Conservation (phyloP, 2,888 invertebrate species). For the Adelphocoris suturalis region DNA sequence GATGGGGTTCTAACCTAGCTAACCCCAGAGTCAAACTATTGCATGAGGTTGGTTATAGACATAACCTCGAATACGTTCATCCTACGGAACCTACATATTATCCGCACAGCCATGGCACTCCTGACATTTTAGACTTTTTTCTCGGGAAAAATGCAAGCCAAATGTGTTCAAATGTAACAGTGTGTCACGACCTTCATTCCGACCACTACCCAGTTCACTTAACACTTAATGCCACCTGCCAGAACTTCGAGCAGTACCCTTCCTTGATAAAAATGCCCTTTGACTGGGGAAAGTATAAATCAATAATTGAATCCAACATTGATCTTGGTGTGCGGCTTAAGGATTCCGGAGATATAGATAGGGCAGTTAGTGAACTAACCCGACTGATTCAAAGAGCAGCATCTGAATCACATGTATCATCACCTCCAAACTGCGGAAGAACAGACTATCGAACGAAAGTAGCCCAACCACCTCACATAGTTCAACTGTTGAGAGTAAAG, state of each 20-base stretch:
- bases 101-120: slow-evolving; percentile 5
- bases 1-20: slow-evolving; percentile 51
- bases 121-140: slow-evolving; percentile 56
- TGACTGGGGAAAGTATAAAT: slow-evolving; percentile 47
- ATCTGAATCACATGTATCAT: background rate
- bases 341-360: slow-evolving; percentile 42
- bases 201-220: slow-evolving; percentile 52
- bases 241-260: background rate
- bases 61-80: background rate
- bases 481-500: slow-evolving; percentile 8
- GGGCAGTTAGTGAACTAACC: slow-evolving; percentile 41
- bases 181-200: slow-evolving; percentile 38
- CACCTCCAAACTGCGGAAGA: background rate
- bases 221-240: background rate
- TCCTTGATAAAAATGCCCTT: slow-evolving; percentile 44
- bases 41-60: slow-evolving; percentile 20
- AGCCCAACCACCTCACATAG: slow-evolving; percentile 33
- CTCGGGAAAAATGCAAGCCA: slow-evolving; percentile 18
- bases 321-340: slow-evolving; percentile 15
- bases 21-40: slow-evolving; percentile 44
- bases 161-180: slow-evolving; percentile 24
- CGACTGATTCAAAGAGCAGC: slow-evolving; percentile 51
- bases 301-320: slow-evolving; percentile 37
- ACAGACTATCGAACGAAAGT: background rate
- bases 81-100: slow-evolving; percentile 53